Percentiles rank a stretch among this genome's conserved stretches.
Evolutionary conservation across 2,888 invertebrate genomes (phyloP).

Genomic region (Drosophila rubida): DNA sequence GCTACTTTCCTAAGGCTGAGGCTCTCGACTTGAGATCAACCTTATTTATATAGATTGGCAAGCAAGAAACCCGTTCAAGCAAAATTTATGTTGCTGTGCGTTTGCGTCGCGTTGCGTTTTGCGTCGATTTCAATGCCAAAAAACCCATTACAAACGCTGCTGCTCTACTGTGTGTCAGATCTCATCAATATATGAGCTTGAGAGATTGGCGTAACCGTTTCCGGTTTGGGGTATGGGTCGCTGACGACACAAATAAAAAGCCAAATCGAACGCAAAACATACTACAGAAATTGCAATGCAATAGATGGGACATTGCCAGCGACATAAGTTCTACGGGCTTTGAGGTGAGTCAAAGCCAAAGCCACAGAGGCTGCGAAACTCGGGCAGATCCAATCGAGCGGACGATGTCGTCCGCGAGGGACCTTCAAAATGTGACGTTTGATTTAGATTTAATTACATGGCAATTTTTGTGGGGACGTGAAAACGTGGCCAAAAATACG

Average conservation of each 20-base stretch:
- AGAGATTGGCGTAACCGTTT: conserved; percentile 74
- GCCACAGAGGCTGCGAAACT: conserved; percentile 46
- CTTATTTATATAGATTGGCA: conserved; percentile 27
- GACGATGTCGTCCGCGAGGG: conserved; percentile 47
- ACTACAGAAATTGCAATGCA: conserved; percentile 21
- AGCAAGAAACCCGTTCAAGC: conserved; percentile 36
- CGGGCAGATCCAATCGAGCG: conserved; percentile 75
- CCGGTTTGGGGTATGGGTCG: conserved; percentile 52
- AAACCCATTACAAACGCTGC: conserved; percentile 68
- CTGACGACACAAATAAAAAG: conserved; percentile 47
- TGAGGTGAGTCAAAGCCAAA: conserved; percentile 68
- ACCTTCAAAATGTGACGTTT: conserved; percentile 80
- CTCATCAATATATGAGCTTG: conserved; percentile 68
- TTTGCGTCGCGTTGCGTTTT: conserved; percentile 16
- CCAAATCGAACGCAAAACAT: conserved; percentile 23
- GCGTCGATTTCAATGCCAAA: conserved; percentile 69
- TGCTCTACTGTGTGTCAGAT: conserved; percentile 64
- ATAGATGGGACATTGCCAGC: conserved; percentile 54
- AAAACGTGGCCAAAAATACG: conserved; percentile 42
- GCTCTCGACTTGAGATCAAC: conserved; percentile 17
- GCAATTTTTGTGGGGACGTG: conserved; percentile 47
- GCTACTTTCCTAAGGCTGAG: conserved; percentile 2
- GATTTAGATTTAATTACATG: conserved; percentile 81
- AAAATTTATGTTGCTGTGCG: conserved; percentile 48
- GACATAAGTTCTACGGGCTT: conserved; percentile 37